A percentile compares a stretch with the other conserved stretches of the same genome.
phyloP scores from a whole-genome alignment of 2,113 vertebrate genomes.

The Pseudois nayaur region DNA sequence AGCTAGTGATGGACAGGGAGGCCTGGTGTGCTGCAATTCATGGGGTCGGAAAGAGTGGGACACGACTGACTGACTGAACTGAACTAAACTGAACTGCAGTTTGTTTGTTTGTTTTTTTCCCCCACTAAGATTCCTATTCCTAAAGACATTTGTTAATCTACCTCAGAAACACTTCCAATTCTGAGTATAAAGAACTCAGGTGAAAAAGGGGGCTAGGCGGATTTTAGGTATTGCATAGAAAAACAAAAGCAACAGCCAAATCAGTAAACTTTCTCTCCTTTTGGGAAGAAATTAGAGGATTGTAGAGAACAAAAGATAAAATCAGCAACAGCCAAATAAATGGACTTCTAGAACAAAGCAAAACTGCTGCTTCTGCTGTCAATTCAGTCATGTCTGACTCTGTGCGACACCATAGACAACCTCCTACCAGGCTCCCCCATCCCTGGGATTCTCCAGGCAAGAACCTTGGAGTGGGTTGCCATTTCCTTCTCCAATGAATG shows the following conservation, averaged over 20 bases:
- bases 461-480: too few relatives aligned
- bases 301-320: conserved; percentile 56
- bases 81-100: too few relatives aligned
- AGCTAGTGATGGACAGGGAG: too few relatives aligned
- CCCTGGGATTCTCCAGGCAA: too few relatives aligned
- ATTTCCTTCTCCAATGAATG: too few relatives aligned
- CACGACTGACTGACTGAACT: too few relatives aligned
- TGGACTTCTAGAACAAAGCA: conserved; percentile 65
- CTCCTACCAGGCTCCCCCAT: too few relatives aligned
- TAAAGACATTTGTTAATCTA: not conserved
- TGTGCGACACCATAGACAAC: too few relatives aligned
- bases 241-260: conserved; percentile 56
- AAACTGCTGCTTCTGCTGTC: not conserved
- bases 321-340: conserved; percentile 69
- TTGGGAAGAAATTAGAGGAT: conserved; percentile 54
- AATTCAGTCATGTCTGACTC: too few relatives aligned
- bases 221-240: conserved; percentile 36
- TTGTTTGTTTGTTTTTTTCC: not conserved
- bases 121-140: not conserved
- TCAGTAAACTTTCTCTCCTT: conserved; percentile 37
- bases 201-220: not conserved
- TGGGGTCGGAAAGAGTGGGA: rapidly evolving
- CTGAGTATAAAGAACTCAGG: not conserved
- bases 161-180: not conserved
- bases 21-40: too few relatives aligned